Evolutionary conservation across 2,797 vertebrate genomes (phyloP), one percentile per base, ranked within the genome.

Genomic region (Spinus pinus): DNA sequence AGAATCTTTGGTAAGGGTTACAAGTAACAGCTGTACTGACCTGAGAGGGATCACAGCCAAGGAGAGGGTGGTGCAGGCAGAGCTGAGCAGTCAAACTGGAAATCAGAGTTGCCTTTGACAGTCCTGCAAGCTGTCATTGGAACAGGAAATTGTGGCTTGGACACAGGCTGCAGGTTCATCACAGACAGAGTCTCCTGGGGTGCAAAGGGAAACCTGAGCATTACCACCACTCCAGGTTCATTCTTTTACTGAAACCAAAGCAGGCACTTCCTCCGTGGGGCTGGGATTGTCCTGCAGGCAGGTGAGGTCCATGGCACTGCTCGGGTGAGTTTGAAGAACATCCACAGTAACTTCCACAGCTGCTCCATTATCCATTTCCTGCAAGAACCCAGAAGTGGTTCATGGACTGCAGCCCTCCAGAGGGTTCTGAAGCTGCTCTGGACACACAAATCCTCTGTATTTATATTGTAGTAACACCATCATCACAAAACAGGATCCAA

Each of bases 221-320:
- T 50, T 14, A 2, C 21, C 41, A 25, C 4, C 14, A 16, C 8
- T 41, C 14, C 47, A 20, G 18, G 31, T 37, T 24, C 7, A n/a
- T 20, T 66, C 33, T 33, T 27, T 0, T 57, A 12, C 12, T 46
- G 56, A 42, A 80, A 67, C 15, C 25, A 49, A 50, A 57, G 88
- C 54, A 69, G 54, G 39, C 3, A 5, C 20, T 44, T 61, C 54
- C 47, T 46, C 22, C 2, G 0, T 4, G 41, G 61, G n/a, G 33
- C 39, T 70, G 88, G 71, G 51, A 64, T 25, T 5, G 44, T 30
- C 12, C 60, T 18, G 25, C 35, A 46, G 65, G 71, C 35, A 53
- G 57, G 27, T 2, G 3, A n/a, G 49, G 33, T 7, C 0, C 1
- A 20, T 14, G 0, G 0, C 6, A 3, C 23, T 67, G 56, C 65